These are phyloP conservation scores for Uropsilus gracilis DNA, from an alignment of 2,113 vertebrate genomes.

Conservation along the genomic window DNA sequence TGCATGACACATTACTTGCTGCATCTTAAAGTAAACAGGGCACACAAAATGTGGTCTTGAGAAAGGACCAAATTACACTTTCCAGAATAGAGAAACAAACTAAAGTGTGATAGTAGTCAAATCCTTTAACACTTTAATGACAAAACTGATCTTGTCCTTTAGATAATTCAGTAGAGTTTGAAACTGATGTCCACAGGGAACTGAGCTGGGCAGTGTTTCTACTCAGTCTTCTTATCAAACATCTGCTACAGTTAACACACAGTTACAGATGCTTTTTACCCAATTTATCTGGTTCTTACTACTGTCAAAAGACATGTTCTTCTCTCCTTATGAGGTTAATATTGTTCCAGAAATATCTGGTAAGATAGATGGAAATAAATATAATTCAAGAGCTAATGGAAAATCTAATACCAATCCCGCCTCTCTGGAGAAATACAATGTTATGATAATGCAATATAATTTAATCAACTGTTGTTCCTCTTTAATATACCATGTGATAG, in stretches of 20 bases:
- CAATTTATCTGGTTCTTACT: not conserved
- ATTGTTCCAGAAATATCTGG: not conserved
- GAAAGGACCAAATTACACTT: slow-evolving; percentile 16
- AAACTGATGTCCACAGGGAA: not conserved
- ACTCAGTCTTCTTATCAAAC: not conserved
- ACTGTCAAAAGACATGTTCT: not conserved
- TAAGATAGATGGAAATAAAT: not conserved
- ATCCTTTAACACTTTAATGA: slow-evolving; percentile 3
- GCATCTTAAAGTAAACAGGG: slow-evolving; percentile 50
- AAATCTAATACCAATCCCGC: not conserved
- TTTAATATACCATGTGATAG: not conserved
- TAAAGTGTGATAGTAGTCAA: not conserved
- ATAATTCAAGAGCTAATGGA: not conserved
- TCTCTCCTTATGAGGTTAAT: not conserved
- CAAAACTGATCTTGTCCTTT: slow-evolving; percentile 3
- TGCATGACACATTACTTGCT: slow-evolving; percentile 53
- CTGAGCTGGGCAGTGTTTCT: not conserved
- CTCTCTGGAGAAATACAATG: not conserved
- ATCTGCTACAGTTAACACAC: not conserved
- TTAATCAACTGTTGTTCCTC: not conserved
- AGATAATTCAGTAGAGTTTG: not conserved
- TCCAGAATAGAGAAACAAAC: slow-evolving; percentile 37
- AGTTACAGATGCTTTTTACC: not conserved
- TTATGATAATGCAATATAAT: not conserved
- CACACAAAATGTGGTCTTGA: slow-evolving; percentile 56